phyloP scores from a whole-genome alignment of 2,888 invertebrate genomes.

The Polymixis flavicincta region DNA sequence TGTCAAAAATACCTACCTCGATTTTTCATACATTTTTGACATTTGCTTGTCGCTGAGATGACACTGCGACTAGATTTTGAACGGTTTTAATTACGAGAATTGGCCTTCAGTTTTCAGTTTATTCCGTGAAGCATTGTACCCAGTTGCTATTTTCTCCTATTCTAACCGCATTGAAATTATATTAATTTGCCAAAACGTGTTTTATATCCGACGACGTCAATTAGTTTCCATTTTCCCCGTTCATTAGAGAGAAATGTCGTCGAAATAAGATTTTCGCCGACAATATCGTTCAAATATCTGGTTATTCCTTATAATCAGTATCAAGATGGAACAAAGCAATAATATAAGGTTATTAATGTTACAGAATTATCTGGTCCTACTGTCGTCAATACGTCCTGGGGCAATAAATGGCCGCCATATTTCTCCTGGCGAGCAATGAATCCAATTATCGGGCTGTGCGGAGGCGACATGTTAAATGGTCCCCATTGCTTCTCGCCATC shows the following conservation, averaged over 20 bases:
- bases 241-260: slow-evolving; percentile 33
- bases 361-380: slow-evolving; percentile 64
- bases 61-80: too few species aligned
- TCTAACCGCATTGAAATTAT: slow-evolving; percentile 19
- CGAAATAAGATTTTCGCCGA: slow-evolving; percentile 25
- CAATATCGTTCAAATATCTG: slow-evolving; percentile 47
- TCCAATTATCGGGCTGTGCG: slow-evolving; percentile 85
- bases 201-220: slow-evolving; percentile 27
- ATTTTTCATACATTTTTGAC: too few species aligned
- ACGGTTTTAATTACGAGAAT: too few species aligned
- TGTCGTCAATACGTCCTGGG: slow-evolving; percentile 75
- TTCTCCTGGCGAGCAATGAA: slow-evolving; percentile 84
- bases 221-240: slow-evolving; percentile 29
- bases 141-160: neutral
- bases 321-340: slow-evolving; percentile 55
- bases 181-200: slow-evolving; percentile 26
- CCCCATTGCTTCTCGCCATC: slow-evolving; percentile 75
- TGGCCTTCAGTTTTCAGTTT: neutral
- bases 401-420: slow-evolving; percentile 84
- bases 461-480: slow-evolving; percentile 86
- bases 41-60: too few species aligned
- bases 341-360: slow-evolving; percentile 67
- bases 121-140: neutral
- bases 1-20: too few species aligned
- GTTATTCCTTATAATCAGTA: slow-evolving; percentile 54